phyloP scores from a whole-genome alignment of 2,113 vertebrate genomes.

The Machaerirhynchus nigripectus region DNA sequence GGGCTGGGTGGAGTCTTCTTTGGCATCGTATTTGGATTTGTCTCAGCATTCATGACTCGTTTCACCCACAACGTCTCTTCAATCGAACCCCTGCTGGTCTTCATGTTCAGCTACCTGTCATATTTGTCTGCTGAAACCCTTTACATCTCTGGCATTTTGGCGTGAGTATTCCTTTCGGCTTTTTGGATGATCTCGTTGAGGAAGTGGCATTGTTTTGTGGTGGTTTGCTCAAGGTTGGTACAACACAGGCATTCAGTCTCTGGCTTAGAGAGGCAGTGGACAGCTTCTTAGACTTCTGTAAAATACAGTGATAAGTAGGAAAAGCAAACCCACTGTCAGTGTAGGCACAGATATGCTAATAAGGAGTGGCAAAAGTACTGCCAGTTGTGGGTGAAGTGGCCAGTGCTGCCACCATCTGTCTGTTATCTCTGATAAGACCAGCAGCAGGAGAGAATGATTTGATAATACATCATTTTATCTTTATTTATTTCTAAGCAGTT shows the following conservation, averaged over 20 bases:
- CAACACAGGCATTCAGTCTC: background rate
- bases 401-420: background rate
- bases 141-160: slow-evolving; percentile 91
- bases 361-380: background rate
- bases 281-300: background rate
- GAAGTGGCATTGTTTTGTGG: background rate
- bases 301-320: background rate
- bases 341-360: background rate
- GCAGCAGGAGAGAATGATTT: background rate
- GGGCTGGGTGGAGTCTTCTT: slow-evolving; percentile 87
- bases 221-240: background rate
- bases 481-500: background rate
- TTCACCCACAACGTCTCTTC: slow-evolving; percentile 89
- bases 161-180: slow-evolving; percentile 79
- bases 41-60: slow-evolving; percentile 90
- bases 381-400: background rate
- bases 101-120: slow-evolving; percentile 96
- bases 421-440: background rate
- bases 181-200: background rate
- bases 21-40: slow-evolving; percentile 88
- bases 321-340: background rate
- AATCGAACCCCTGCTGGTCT: slow-evolving; percentile 93
- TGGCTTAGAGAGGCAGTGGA: background rate
- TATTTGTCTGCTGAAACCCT: slow-evolving; percentile 92
- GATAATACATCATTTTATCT: background rate